A percentile compares a stretch with the other conserved stretches of the same genome.
These are phyloP conservation scores for Telmatochromis sp. DNA, from an alignment of 2,113 vertebrate species.

Conservation along the genomic window DNA sequence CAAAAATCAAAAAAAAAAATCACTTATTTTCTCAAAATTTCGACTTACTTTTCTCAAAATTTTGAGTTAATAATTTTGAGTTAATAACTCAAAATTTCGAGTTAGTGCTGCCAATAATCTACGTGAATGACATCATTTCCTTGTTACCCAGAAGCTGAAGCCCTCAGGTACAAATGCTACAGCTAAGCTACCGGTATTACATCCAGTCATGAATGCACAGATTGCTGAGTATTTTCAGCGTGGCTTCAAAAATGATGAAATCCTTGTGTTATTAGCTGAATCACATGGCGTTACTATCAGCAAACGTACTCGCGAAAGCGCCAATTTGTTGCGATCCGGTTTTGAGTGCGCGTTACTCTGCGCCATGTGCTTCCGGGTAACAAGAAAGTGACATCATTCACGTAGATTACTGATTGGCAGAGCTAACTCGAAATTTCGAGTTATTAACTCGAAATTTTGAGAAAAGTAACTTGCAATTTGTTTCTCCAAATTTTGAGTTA, in stretches of 20 bases:
- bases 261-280: background rate
- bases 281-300: background rate
- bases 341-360: background rate
- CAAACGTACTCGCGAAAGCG: fast-evolving
- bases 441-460: background rate
- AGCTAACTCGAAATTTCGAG: background rate
- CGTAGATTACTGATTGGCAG: background rate
- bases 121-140: background rate
- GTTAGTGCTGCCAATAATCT: fast-evolving
- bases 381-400: background rate
- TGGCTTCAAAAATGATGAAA: background rate
- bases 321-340: background rate
- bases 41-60: fast-evolving
- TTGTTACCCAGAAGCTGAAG: background rate
- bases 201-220: background rate
- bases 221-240: background rate
- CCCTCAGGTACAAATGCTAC: background rate
- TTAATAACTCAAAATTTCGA: fast-evolving
- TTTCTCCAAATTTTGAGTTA: background rate
- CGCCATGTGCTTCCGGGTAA: background rate
- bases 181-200: fast-evolving
- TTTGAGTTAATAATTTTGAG: too few species aligned
- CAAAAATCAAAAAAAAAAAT: too few species aligned
- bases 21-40: too few species aligned
- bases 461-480: background rate